Evolutionary conservation across 1,140 invertebrate species (phyloP), one percentile per base, ranked within the genome.

Genomic region (Listronotus oregonensis): DNA sequence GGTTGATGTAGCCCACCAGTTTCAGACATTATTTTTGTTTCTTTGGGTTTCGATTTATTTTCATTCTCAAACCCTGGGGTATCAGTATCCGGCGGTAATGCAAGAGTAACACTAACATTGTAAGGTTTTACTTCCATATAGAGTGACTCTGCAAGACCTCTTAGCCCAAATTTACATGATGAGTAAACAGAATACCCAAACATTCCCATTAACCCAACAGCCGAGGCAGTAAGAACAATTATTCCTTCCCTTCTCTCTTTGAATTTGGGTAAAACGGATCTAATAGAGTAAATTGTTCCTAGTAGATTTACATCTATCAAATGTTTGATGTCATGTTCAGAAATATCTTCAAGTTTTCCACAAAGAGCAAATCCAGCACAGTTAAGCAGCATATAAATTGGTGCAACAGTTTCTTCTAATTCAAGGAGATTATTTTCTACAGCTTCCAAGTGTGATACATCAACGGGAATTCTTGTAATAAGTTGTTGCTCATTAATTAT

Each of bases 81-180:
- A 76, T 99, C 94, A 0, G 97, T 99, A 75, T 99, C 97, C 7
- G 97, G 94, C 18, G 98, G 97, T 71, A 94, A 87, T 6, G 90
- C 85, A 4, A 99, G 73, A 0, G 95, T 98, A 0, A 99, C 86
- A 32, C 86, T 85, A 0, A 99, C 87, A 71, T 91, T 89, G 68
- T 93, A 89, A 1, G 90, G 88, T 51, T 88, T 86, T 4, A 93
- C 76, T 84, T 99, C 97, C 95, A 97, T 98, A 18, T 90, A 84
- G 18, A 99, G 80, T 56, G 92, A 86, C 78, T 99, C 96, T 6
- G 96, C 96, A 65, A 99, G 86, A 7, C 96, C 97, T 64, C 94
- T 83, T 4, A 99, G 79, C 1, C 95, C 97, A 87, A 94, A 99
- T 81, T 99, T 99, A 10, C 93, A 89, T 50, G 89, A 87, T 52